Base-by-base conservation (phyloP, 2,888 invertebrate genomes). In the Plusia festucae region DNA sequence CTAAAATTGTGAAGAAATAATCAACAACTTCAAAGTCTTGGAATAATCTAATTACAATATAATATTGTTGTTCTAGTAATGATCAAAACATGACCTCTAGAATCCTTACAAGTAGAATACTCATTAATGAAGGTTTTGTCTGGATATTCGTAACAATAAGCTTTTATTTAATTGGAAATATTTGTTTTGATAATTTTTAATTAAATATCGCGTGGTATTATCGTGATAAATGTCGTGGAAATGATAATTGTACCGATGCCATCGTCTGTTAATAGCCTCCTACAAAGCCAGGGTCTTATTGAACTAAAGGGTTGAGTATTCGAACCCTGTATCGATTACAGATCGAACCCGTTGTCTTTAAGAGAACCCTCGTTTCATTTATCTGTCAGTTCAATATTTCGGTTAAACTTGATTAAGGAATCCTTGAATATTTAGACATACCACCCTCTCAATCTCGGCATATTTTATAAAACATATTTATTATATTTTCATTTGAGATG, bases 321-420 rank as follows among this genome's bases (percentile, higher is more conserved):
- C 78, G 75, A 74, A 66, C 79, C 76, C 76, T 66, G 76, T 85
- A 88, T 88, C 82, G 86, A 87, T 85, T 85, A 83, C 82, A 82
- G 79, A 85, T 87, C 84, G 82, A 75, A 82, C 68, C 79, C 77
- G 81, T 81, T 81, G 77, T 81, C 85, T 85, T 83, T 79, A 82
- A 81, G 82, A 82, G 82, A 79, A 84, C 87, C 88, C 88, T 86
- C 85, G 83, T 87, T 87, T 84, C 82, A 83, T 87, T 86, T 81
- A 79, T 79, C 86, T 88, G 85, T 84, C 85, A 84, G 76, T 82
- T 76, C 83, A 87, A 87, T 81, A 81, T 89, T 88, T 87, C 76
- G 81, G 79, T 78, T 85, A 71, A 81, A 82, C 77, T 85, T 82
- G 81, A 81, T 85, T 80, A 84, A 71, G 77, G 79, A 66, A 73